A percentile compares a stretch with the other conserved stretches of the same genome.
Evolutionary conservation across 2,113 vertebrate genomes (phyloP).

Genomic region (Callopanchax toddi): DNA sequence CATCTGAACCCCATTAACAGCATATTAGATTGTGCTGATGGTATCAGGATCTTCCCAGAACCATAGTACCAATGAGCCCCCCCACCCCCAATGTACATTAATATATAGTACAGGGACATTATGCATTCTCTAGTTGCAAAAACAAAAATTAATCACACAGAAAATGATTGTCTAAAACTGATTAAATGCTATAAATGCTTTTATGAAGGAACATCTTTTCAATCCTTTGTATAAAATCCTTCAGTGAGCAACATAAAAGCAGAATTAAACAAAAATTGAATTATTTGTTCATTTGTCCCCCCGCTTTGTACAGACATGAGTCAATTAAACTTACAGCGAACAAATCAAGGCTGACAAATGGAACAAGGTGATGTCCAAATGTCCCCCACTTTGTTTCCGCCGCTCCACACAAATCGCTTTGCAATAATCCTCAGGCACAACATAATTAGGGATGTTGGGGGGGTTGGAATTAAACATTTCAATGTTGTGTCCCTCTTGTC

Average conservation of each 20-base stretch:
- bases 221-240: neutral
- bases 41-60: slow-evolving; percentile 38
- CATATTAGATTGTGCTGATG: slow-evolving; percentile 42
- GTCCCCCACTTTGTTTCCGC: slow-evolving; percentile 41
- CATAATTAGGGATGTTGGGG: slow-evolving; percentile 75
- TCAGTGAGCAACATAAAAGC: slow-evolving; percentile 11
- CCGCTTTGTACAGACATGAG: slow-evolving; percentile 46
- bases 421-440: slow-evolving; percentile 67
- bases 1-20: slow-evolving; percentile 52
- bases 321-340: slow-evolving; percentile 71
- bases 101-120: too few relatives aligned
- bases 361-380: slow-evolving; percentile 56
- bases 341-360: slow-evolving; percentile 73
- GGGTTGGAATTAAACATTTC: slow-evolving; percentile 66
- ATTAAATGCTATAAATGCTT: neutral
- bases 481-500: slow-evolving; percentile 49
- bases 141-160: neutral
- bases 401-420: slow-evolving; percentile 58
- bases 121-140: too few relatives aligned
- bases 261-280: slow-evolving; percentile 13
- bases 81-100: too few relatives aligned
- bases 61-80: neutral
- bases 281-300: slow-evolving; percentile 45
- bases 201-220: neutral
- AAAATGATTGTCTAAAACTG: neutral